These are phyloP conservation scores for Acrocephalus arundinaceus DNA, from an alignment of 2,113 vertebrate species.

Conservation along the genomic window DNA sequence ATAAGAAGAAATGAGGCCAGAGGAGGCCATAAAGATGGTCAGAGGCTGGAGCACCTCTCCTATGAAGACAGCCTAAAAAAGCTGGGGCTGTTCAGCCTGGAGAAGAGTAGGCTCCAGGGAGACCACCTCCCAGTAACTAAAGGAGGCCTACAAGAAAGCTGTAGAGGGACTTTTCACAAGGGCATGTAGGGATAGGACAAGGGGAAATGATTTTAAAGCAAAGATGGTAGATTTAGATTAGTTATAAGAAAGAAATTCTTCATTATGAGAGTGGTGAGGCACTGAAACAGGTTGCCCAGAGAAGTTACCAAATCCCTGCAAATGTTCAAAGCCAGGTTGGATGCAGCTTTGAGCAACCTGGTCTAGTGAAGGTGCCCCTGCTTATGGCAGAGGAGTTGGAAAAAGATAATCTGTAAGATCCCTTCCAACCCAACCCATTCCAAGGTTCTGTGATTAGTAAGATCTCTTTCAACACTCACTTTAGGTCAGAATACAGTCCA, in stretches of 20 bases:
- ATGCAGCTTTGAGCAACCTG: background rate
- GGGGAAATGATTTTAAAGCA: background rate
- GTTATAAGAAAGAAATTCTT: background rate
- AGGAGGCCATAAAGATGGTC: background rate
- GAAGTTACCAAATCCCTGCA: background rate
- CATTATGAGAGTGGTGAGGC: background rate
- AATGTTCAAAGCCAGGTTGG: background rate
- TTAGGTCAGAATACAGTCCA: background rate
- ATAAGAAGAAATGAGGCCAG: background rate
- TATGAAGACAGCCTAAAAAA: background rate
- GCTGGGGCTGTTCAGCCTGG: background rate
- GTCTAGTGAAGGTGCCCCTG: background rate
- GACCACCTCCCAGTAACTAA: background rate
- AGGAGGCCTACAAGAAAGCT: background rate
- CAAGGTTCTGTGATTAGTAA: background rate
- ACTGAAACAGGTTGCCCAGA: background rate
- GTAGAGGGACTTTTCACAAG: background rate
- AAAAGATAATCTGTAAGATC: background rate
- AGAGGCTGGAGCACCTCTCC: background rate
- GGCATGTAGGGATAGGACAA: background rate
- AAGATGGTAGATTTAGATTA: background rate
- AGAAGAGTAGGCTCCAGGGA: background rate
- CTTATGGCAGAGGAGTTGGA: background rate
- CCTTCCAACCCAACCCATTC: background rate
- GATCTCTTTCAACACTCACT: background rate